Evolutionary conservation across 2,888 invertebrate genomes (phyloP).

Genomic region (Drosophila picticornis): DNA sequence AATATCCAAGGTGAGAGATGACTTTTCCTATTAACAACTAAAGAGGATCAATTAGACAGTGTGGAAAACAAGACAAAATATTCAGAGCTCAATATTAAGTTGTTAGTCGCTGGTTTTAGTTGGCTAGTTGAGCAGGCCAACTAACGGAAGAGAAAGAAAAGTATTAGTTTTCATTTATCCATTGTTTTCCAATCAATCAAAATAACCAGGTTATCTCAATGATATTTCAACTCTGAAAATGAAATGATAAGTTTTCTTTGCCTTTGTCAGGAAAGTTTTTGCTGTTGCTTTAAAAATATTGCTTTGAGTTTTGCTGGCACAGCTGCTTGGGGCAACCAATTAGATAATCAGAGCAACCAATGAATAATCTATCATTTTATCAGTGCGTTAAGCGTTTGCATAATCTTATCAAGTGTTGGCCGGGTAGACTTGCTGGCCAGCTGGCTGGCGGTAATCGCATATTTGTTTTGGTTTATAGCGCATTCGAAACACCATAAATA

Average conservation of each 20-base stretch:
- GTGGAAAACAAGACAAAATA: no score
- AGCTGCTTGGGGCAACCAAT: not conserved
- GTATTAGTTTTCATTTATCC: accelerated
- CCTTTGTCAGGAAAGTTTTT: not conserved
- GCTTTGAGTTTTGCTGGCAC: not conserved
- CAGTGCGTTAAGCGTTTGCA: conserved; percentile 7
- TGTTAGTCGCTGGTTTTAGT: not conserved
- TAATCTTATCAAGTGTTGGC: conserved; percentile 39
- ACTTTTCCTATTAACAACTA: not conserved
- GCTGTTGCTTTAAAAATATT: not conserved
- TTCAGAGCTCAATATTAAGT: not conserved
- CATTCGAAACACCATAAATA: not conserved
- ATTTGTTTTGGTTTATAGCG: conserved; percentile 12
- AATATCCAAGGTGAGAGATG: conserved; percentile 89
- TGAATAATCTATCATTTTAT: not conserved
- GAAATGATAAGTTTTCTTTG: not conserved
- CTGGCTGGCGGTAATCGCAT: conserved; percentile 4
- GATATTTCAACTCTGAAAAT: not conserved
- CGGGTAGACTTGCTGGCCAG: conserved; percentile 7
- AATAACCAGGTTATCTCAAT: not conserved
- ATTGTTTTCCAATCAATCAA: no score
- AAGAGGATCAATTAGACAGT: no score
- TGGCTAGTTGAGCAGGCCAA: no score
- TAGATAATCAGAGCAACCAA: conserved; percentile 1
- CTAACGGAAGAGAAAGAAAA: not conserved